Conservation (phyloP, 2,888 invertebrate species). For the Dioctria rufipes region DNA sequence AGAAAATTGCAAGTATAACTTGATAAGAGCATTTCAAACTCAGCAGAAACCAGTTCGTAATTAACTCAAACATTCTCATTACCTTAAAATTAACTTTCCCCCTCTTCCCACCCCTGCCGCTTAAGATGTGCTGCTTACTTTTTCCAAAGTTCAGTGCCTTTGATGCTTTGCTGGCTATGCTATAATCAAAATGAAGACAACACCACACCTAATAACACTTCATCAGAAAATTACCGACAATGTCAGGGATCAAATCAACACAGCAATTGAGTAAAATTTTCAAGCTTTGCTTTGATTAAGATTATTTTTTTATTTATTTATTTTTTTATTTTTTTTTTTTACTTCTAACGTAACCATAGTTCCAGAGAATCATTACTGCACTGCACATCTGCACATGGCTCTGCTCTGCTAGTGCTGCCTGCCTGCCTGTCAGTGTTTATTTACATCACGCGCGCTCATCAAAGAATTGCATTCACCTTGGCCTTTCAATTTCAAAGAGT, state of each 20-base stretch:
- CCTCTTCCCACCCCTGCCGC: no score
- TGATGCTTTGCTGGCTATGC: neutral
- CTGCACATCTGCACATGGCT: no score
- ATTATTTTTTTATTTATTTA: neutral
- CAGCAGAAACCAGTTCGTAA: no score
- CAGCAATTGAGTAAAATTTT: neutral
- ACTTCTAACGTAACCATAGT: neutral
- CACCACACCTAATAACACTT: neutral
- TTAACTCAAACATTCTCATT: no score
- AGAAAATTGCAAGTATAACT: no score
- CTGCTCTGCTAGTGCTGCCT: no score
- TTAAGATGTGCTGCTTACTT: no score
- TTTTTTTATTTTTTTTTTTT: no score
- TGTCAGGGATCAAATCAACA: slow-evolving; percentile 38
- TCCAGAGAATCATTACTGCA: neutral
- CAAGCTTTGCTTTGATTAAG: neutral
- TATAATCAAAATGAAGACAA: neutral
- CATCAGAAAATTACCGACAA: neutral
- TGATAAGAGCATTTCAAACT: no score
- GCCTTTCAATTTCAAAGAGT: slow-evolving; percentile 3
- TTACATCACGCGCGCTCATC: neutral
- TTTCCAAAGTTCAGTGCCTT: neutral
- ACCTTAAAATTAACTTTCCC: no score
- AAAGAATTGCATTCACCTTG: neutral
- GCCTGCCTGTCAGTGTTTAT: neutral